Conservation (phyloP, 2,888 invertebrate species). For the Vandiemenella viatica region DNA sequence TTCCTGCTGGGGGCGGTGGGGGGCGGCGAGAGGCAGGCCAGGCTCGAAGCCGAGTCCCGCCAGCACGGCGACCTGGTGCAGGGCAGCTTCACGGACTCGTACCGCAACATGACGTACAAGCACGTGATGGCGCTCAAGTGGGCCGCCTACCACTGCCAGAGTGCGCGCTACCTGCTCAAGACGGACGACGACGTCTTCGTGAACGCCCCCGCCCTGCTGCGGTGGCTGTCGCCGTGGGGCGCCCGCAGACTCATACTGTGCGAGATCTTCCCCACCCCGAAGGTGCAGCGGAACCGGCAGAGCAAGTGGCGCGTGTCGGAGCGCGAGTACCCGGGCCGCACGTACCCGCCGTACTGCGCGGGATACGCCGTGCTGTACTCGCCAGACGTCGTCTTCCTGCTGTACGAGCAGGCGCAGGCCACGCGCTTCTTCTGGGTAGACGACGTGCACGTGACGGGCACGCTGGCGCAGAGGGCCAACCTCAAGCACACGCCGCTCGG, state of each 20-base stretch:
- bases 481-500: slow-evolving; percentile 38
- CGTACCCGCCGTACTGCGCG: slow-evolving; percentile 61
- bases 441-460: slow-evolving; percentile 64
- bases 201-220: slow-evolving; percentile 27
- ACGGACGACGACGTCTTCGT: slow-evolving; percentile 35
- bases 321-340: slow-evolving; percentile 33
- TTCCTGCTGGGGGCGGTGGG: slow-evolving; percentile 48
- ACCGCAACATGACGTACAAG: slow-evolving; percentile 71
- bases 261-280: slow-evolving; percentile 33
- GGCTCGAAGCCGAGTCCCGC: slow-evolving; percentile 37
- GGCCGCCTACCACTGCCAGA: slow-evolving; percentile 51
- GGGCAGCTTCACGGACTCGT: slow-evolving; percentile 60
- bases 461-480: slow-evolving; percentile 39
- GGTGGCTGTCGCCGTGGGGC: slow-evolving; percentile 41
- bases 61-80: slow-evolving; percentile 53
- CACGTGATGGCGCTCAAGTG: slow-evolving; percentile 71
- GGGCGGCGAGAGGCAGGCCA: slow-evolving; percentile 24
- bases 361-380: slow-evolving; percentile 57
- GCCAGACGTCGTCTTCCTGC: slow-evolving; percentile 39
- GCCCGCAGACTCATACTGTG: slow-evolving; percentile 44
- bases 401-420: slow-evolving; percentile 42
- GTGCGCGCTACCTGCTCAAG: slow-evolving; percentile 40
- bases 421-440: slow-evolving; percentile 69
- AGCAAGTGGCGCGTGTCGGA: slow-evolving; percentile 58
- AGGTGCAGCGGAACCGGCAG: slow-evolving; percentile 43